phyloP scores from a whole-genome alignment of 1,140 invertebrate genomes.

The Neodiprion lecontei region DNA sequence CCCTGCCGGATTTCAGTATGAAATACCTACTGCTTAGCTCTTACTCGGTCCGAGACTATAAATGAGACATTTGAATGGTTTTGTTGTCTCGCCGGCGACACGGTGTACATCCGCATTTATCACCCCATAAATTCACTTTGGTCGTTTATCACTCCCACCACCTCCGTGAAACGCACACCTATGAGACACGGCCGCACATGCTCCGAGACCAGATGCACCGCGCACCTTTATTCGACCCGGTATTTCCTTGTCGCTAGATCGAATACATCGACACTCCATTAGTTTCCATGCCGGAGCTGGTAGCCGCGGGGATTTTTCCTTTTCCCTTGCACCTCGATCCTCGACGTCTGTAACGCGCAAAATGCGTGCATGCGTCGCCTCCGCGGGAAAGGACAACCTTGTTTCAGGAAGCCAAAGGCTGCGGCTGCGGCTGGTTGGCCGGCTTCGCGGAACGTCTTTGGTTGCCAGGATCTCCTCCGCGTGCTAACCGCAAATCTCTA shows the following conservation, averaged over 20 bases:
- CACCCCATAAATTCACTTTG: neutral
- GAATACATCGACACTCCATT: slow-evolving; percentile 3
- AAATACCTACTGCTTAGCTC: no score
- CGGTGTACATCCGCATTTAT: neutral
- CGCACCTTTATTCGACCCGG: neutral
- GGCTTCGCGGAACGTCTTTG: slow-evolving; percentile 39
- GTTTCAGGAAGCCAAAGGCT: slow-evolving; percentile 40
- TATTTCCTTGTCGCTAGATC: neutral
- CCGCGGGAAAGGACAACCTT: slow-evolving; percentile 26
- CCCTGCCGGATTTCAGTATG: no score
- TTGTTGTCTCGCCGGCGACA: neutral
- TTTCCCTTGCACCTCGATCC: neutral
- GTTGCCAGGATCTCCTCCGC: slow-evolving; percentile 31
- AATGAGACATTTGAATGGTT: slow-evolving; percentile 1
- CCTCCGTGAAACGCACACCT: neutral
- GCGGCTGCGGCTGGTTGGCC: slow-evolving; percentile 20
- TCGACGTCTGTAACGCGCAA: neutral
- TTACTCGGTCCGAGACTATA: neutral
- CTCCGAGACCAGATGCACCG: neutral
- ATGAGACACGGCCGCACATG: neutral
- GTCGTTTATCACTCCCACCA: neutral
- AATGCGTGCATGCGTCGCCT: neutral
- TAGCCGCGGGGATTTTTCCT: slow-evolving; percentile 14
- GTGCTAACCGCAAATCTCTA: slow-evolving; percentile 35
- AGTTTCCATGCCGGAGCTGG: slow-evolving; percentile 18